These are phyloP conservation scores for Peromyscus attwateri DNA, from an alignment of 2,797 vertebrate genomes.

Conservation along the genomic window DNA sequence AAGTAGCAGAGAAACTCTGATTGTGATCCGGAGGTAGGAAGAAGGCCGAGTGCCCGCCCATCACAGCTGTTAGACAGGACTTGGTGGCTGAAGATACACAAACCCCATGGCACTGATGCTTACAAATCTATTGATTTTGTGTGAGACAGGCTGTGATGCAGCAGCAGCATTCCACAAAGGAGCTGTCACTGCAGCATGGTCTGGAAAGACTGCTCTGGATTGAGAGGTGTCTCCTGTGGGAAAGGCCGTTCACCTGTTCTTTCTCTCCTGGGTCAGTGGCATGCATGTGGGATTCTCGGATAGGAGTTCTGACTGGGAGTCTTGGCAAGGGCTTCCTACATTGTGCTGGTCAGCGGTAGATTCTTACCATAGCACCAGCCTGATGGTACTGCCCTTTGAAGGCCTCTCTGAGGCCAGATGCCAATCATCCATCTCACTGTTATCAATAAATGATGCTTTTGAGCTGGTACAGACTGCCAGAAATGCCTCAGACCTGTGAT, in stretches of 20 bases:
- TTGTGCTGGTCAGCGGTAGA: not conserved
- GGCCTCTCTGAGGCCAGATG: not conserved
- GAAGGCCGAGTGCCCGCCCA: not conserved
- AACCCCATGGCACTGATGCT: not conserved
- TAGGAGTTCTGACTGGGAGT: not conserved
- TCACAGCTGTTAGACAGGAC: not conserved
- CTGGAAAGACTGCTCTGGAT: not conserved
- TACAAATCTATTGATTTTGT: not conserved
- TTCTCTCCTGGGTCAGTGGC: not conserved
- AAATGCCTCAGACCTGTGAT: not conserved
- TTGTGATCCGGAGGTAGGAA: not conserved
- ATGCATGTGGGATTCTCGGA: not conserved
- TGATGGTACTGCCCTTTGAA: not conserved
- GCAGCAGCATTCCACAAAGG: not conserved
- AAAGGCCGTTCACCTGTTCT: not conserved
- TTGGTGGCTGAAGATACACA: not conserved
- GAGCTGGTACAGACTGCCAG: not conserved
- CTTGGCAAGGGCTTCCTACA: not conserved
- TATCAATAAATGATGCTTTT: not conserved
- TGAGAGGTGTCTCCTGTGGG: not conserved
- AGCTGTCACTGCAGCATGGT: rapidly evolving
- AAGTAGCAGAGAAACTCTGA: not conserved
- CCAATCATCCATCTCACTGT: not conserved
- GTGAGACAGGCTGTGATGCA: not conserved
- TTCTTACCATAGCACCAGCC: not conserved